Evolutionary conservation across 2,888 invertebrate species (phyloP), one percentile per base, ranked within the genome.

Genomic region (Diarsia mendica): DNA sequence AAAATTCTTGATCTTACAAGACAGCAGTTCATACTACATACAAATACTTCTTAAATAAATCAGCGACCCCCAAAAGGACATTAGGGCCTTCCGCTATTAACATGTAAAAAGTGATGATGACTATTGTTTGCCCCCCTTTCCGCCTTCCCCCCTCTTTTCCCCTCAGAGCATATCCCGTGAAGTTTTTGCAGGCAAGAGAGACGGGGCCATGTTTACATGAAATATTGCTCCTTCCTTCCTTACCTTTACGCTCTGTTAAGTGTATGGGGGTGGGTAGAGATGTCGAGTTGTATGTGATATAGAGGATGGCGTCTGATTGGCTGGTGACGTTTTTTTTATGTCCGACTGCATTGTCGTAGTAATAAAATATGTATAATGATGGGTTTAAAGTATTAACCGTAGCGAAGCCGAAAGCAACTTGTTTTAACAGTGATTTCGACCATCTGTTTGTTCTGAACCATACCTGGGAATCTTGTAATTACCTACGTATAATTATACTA

Each of bases 201-300:
- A 72, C 39, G 33, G 44, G 55, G 39, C 70, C 55, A 67, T 82
- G 85, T 63, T 78, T 71, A 71, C 66, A 74, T 85, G 72, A 85
- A 80, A 83, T 85, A 85, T 83, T 49, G 71, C 60, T n/a, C 6
- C 49, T 85, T 83, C 85, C 85, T 85, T 85, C 85, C 85, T 85
- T 85, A 80, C 72, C 80, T 85, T 85, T 55, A 85, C 67, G 85
- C 78, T 83, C 85, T 83, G 83, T 74, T 85, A 76, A 78, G 60
- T 76, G 70, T 48, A 33, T 0, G 5, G 63, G 75, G 74, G 75
- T 73, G 60, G 58, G 66, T 61, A 64, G 69, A 72, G 23, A 18
- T 63, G 28, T 8, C 68, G 64, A 66, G n/a, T 46, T 74, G 55
- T 28, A 61, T 71, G 61, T n/a, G 53, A 67, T n/a, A 23, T 15